A percentile compares a stretch with the other conserved stretches of the same genome.
Conservation (phyloP, 2,113 vertebrate species). For the Hypomesus transpacificus region DNA sequence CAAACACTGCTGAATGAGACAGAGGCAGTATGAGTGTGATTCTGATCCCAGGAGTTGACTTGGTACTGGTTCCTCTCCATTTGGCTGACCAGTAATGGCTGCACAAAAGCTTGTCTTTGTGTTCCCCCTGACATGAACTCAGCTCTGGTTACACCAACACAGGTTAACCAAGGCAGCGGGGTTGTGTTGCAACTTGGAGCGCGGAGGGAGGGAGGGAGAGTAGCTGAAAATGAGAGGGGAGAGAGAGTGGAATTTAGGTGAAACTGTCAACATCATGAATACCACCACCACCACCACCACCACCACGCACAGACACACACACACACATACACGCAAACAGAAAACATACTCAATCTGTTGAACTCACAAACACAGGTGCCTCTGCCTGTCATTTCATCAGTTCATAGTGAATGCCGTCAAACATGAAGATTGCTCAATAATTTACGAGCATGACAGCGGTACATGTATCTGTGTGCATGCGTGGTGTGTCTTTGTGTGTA, state of each 20-base stretch:
- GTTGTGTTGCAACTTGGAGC: slow-evolving; percentile 16
- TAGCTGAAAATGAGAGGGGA: not conserved
- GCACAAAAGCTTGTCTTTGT: not conserved
- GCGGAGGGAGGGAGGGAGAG: slow-evolving; percentile 5
- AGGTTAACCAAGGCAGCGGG: slow-evolving; percentile 10
- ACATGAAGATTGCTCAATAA: too few species aligned
- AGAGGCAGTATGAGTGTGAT: too few species aligned
- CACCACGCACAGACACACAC: too few species aligned
- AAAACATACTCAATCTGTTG: not conserved
- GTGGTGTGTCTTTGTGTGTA: slow-evolving; percentile 6
- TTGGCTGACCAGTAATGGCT: not conserved
- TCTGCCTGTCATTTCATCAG: not conserved
- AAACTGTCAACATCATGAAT: not conserved
- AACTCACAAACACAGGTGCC: not conserved
- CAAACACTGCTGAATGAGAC: too few species aligned
- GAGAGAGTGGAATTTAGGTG: slow-evolving; percentile 15
- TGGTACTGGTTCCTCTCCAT: not conserved
- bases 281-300: not conserved
- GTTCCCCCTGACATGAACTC: not conserved
- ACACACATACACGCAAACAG: not conserved
- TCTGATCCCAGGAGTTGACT: too few species aligned
- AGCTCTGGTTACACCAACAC: not conserved
- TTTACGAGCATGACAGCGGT: too few species aligned
- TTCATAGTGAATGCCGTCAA: too few species aligned
- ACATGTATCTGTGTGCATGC: not conserved